Conservation (phyloP, 2,888 invertebrate genomes). For the Heteropelma amictum region DNA sequence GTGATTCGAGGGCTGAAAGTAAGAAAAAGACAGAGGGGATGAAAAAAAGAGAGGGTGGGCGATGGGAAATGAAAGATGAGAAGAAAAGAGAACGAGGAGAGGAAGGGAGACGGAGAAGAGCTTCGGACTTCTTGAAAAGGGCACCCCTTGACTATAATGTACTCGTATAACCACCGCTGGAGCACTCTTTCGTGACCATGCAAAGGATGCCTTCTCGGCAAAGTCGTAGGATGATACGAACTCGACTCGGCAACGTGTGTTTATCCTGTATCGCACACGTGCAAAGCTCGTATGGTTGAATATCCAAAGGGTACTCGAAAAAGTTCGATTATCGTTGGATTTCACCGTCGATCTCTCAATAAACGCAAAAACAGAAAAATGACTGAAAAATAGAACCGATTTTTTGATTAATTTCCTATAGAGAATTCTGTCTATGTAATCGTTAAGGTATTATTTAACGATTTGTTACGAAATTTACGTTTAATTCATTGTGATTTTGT, state of each 20-base stretch:
- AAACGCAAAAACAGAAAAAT: too few species aligned
- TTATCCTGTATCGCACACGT: background rate
- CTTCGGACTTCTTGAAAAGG: background rate
- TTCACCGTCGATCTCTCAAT: too few species aligned
- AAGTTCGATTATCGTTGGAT: too few species aligned
- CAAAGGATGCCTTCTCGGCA: conserved; percentile 21
- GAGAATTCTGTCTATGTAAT: background rate
- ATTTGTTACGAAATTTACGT: background rate
- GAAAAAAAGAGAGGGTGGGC: conserved; percentile 10
- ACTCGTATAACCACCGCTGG: conserved; percentile 19
- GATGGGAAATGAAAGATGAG: too few species aligned
- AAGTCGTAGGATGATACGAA: conserved; percentile 41
- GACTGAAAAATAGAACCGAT: too few species aligned
- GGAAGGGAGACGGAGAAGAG: background rate
- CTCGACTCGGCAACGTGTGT: conserved; percentile 8
- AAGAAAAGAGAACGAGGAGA: background rate
- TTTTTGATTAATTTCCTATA: too few species aligned
- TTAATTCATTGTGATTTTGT: too few species aligned
- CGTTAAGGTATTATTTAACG: background rate
- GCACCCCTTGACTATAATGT: conserved; percentile 23
- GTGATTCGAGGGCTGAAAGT: conserved; percentile 29
- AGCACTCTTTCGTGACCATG: conserved; percentile 40
- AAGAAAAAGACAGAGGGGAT: conserved; percentile 10
- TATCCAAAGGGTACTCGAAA: too few species aligned
- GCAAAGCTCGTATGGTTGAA: too few species aligned